A percentile compares a stretch with the other conserved stretches of the same genome.
Conservation (phyloP, 2,888 invertebrate species). For the Cloeon dipterum region DNA sequence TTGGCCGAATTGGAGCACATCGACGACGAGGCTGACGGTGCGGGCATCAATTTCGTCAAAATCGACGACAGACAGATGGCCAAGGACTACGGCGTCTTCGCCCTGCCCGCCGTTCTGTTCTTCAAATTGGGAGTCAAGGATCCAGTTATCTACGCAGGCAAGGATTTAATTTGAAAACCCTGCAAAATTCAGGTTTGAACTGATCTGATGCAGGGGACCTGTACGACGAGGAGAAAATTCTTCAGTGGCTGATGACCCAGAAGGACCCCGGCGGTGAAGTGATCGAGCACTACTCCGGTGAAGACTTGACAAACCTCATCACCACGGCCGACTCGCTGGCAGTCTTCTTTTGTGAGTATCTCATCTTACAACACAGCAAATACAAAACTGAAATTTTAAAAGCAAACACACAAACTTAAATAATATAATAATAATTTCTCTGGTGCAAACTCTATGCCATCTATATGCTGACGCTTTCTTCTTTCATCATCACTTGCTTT, state of each 20-base stretch:
- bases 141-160: conserved; percentile 77
- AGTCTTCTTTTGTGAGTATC: conserved; percentile 78
- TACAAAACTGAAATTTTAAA: too few relatives aligned
- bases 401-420: too few relatives aligned
- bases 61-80: conserved; percentile 73
- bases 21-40: conserved; percentile 77
- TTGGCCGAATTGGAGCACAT: conserved; percentile 76
- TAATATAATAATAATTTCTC: too few relatives aligned
- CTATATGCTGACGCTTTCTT: too few relatives aligned
- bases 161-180: conserved; percentile 1
- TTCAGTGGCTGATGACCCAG: conserved; percentile 77
- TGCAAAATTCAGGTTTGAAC: too few relatives aligned
- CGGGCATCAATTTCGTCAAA: conserved; percentile 80
- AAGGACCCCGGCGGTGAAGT: conserved; percentile 81
- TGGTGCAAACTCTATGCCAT: too few relatives aligned
- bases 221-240: conserved; percentile 64
- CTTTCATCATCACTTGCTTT: too few relatives aligned
- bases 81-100: conserved; percentile 72
- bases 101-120: conserved; percentile 72
- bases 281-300: conserved; percentile 71
- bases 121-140: conserved; percentile 72
- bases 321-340: conserved; percentile 62
- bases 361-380: too few relatives aligned
- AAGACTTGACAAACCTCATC: conserved; percentile 48
- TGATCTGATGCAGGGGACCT: conserved; percentile 35